Percentiles rank a stretch among this genome's conserved stretches.
Conservation (phyloP, 2,797 vertebrate genomes). For the Uromys caudimaculatus region DNA sequence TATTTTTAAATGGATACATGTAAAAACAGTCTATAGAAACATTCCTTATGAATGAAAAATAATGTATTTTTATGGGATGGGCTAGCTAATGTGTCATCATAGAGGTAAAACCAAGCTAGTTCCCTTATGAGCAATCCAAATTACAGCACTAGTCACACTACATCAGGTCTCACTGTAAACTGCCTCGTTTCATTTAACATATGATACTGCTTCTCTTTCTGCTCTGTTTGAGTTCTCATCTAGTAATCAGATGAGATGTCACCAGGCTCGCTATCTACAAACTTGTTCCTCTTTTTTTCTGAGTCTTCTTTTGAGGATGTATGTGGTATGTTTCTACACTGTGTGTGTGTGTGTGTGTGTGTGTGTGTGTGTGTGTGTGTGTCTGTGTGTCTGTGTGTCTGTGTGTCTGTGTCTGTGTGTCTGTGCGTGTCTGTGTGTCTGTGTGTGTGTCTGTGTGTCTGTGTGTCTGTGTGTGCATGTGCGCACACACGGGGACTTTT, state of each 20-base stretch:
- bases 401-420: neutral
- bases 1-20: constrained; percentile 12
- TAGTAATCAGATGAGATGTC: constrained; percentile 9
- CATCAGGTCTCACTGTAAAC: neutral
- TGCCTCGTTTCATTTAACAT: constrained; percentile 56
- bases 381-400: neutral
- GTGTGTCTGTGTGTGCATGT: neutral
- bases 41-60: constrained; percentile 35
- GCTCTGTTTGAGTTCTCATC: neutral
- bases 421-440: too few species aligned
- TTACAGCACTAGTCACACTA: neutral
- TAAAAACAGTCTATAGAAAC: constrained; percentile 4
- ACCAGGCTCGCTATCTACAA: constrained; percentile 1
- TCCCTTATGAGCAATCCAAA: constrained; percentile 38
- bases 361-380: neutral
- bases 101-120: constrained; percentile 31
- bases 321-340: too few species aligned
- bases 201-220: neutral
- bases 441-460: neutral
- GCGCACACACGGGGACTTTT: too few species aligned
- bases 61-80: neutral
- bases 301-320: neutral
- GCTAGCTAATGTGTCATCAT: constrained; percentile 10
- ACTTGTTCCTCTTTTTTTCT: neutral
- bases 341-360: neutral